Conservation (phyloP, 2,888 invertebrate genomes). For the Theretra japonica region DNA sequence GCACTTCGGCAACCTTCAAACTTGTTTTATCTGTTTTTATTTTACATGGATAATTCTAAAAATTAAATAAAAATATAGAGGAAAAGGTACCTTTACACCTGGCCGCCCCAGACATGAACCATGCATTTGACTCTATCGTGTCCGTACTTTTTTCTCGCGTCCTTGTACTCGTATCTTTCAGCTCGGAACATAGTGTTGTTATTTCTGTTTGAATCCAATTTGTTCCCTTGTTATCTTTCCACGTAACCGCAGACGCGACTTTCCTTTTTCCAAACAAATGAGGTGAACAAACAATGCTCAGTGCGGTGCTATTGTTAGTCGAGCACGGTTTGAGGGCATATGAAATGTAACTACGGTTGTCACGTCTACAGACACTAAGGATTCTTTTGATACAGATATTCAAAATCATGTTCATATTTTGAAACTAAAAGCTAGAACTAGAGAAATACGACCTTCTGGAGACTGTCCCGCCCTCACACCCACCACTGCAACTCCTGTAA, state of each 20-base stretch:
- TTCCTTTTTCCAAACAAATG: neutral
- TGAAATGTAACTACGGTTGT: neutral
- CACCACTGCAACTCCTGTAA: too few relatives aligned
- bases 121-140: neutral
- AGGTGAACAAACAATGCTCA: neutral
- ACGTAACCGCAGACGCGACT: neutral
- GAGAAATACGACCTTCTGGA: too few relatives aligned
- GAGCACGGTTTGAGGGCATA: neutral
- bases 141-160: neutral
- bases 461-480: too few relatives aligned
- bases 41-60: too few relatives aligned
- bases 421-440: too few relatives aligned
- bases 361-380: too few relatives aligned
- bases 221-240: conserved; percentile 1
- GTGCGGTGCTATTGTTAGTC: neutral
- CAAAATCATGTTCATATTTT: too few relatives aligned
- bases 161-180: conserved; percentile 5
- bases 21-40: too few relatives aligned
- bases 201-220: conserved; percentile 19
- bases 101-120: neutral
- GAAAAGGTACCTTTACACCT: neutral
- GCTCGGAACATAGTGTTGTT: conserved; percentile 5
- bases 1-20: too few relatives aligned
- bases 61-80: too few relatives aligned
- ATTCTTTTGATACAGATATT: too few relatives aligned